Conservation (phyloP, 2,888 invertebrate species). For the Nematopogon swammerdamellus region DNA sequence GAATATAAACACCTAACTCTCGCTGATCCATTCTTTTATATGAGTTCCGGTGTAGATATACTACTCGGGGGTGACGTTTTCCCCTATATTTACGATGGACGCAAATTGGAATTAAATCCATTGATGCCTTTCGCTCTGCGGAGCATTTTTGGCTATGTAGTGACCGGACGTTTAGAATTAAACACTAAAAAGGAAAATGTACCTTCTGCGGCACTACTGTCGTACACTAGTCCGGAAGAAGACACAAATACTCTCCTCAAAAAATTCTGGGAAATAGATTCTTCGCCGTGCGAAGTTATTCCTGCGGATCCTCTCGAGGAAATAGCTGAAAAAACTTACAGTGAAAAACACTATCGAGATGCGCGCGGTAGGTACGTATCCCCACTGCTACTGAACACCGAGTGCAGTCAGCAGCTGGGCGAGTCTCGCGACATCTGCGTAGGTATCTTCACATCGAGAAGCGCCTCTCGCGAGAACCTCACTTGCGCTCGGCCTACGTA, state of each 20-base stretch:
- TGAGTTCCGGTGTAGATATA: neutral
- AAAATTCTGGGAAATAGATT: neutral
- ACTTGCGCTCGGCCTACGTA: neutral
- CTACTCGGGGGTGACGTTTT: neutral
- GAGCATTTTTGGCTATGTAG: neutral
- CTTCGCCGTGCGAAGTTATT: neutral
- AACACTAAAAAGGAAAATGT: neutral
- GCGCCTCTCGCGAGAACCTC: neutral
- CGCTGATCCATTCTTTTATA: neutral
- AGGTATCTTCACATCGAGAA: neutral
- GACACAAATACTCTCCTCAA: neutral
- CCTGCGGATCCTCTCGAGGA: neutral
- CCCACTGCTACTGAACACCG: neutral
- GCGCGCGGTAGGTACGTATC: neutral
- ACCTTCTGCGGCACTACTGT: neutral
- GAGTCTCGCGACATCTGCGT: neutral
- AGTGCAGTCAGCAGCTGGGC: neutral
- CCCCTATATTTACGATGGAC: conserved; percentile 3
- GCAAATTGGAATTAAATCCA: conserved; percentile 1
- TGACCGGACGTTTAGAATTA: neutral
- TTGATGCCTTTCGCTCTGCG: neutral
- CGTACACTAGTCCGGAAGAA: neutral
- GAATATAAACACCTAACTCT: neutral
- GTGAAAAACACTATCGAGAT: neutral
- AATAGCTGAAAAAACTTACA: neutral